Base-by-base conservation (phyloP, 2,113 vertebrate species). In the Podiceps cristatus region DNA sequence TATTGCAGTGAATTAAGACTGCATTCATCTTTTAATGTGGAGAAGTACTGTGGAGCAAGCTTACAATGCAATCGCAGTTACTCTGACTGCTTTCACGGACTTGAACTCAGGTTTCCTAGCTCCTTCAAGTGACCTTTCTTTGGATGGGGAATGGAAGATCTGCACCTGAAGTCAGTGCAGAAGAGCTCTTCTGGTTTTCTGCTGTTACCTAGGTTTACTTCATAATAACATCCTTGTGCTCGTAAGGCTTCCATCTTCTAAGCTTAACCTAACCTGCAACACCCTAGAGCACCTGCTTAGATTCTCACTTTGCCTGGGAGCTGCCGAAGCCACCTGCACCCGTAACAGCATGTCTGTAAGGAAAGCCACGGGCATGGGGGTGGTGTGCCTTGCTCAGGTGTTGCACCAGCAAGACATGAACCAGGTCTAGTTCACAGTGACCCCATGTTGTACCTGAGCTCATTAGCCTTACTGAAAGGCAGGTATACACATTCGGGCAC, bases 331-430 rank as follows among this genome's bases (percentile, higher is more conserved):
- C 25, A 42, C 17, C 35, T 50, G 53, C 8, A 31, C 10, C 42
- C 1, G 0, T 56, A 31, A 40, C 11, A 18, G 9, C 6, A 40
- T 22, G 13, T 67, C 42, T 56, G 72, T 10, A 31, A 45, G 75
- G 47, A 40, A 28, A 56, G 52, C 64, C 10, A 1, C 9, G 64
- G 33, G 47, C 40, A 29, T 0, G 0, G 50, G 18, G 28, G 56
- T 17, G 55, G 15, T 52, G 20, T 44, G 28, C 52, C 59, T 77
- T 40, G 17, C 35, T 81, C 27, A 2, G 20, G 11, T 10, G 22
- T 42, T 49, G 52, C 69, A 62, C 33, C 0, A 0, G 28, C 2
- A 1, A n/a, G 44, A 47, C 18, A 7, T 0, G 1, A 76, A 45
- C 22, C 56, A 42, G 14, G 31, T 72, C 45, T 58, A 33, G 33